These are phyloP conservation scores for Orgyia antiqua DNA, from an alignment of 2,888 invertebrate genomes.

Conservation along the genomic window DNA sequence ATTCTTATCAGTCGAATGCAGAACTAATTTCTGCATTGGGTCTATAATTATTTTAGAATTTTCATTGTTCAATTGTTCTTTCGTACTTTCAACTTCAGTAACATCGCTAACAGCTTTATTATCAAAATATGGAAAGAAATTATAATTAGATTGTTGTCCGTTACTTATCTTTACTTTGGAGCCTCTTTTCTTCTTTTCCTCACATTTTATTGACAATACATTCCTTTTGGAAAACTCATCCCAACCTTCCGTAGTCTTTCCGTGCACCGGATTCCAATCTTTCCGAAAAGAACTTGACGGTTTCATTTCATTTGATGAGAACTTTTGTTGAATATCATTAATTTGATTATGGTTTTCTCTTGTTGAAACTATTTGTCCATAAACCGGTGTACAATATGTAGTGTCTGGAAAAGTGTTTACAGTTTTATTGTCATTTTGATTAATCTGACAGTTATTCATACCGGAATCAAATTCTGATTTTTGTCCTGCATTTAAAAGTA, in stretches of 20 bases:
- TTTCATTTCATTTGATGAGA: conserved; percentile 53
- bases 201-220: conserved; percentile 56
- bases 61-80: conserved; percentile 43
- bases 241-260: conserved; percentile 59
- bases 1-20: conserved; percentile 76
- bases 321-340: conserved; percentile 68
- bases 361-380: conserved; percentile 69
- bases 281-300: conserved; percentile 67
- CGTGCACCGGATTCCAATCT: conserved; percentile 54
- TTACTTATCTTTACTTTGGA: conserved; percentile 48
- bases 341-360: conserved; percentile 72
- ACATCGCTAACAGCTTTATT: conserved; percentile 48
- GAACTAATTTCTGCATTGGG: conserved; percentile 73
- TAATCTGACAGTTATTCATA: conserved; percentile 69
- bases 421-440: conserved; percentile 51
- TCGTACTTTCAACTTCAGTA: conserved; percentile 17
- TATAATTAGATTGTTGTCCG: conserved; percentile 56
- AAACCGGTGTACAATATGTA: conserved; percentile 68
- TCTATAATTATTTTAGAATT: conserved; percentile 71
- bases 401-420: conserved; percentile 50
- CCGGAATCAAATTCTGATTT: conserved; percentile 72
- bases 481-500: conserved; percentile 67
- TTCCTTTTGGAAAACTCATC: conserved; percentile 65
- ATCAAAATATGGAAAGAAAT: conserved; percentile 70
- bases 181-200: conserved; percentile 42